Evolutionary conservation across 2,113 vertebrate species (phyloP).

Genomic region (Gavialis gangeticus): DNA sequence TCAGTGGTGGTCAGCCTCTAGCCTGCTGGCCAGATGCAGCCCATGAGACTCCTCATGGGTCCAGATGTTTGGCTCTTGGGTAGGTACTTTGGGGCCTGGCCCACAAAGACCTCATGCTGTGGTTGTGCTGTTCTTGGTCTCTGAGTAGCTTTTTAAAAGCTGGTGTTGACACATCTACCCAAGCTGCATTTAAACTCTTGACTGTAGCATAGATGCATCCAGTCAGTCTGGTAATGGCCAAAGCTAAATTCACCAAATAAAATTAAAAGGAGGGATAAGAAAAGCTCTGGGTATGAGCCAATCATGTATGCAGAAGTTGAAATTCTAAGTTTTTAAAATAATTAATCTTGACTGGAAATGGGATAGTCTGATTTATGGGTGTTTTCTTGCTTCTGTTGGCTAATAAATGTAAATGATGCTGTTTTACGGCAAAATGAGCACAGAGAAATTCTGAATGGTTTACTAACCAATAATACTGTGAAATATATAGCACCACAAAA

Average conservation of each 20-base stretch:
- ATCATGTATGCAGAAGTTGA: neutral
- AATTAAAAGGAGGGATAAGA: neutral
- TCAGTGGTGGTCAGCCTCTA: too few species aligned
- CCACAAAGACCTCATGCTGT: neutral
- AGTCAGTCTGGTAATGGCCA: neutral
- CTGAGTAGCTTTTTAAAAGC: neutral
- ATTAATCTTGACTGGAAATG: constrained; percentile 4
- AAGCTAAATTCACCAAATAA: neutral
- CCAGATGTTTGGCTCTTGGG: neutral
- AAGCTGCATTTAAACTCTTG: neutral
- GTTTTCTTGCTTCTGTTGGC: constrained; percentile 31
- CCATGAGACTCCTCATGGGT: too few species aligned
- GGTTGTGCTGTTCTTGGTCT: neutral
- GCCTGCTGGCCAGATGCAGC: too few species aligned
- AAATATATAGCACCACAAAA: neutral
- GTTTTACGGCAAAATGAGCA: neutral
- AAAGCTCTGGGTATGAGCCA: neutral
- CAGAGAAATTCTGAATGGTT: neutral
- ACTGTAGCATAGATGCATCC: neutral
- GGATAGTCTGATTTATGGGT: neutral
- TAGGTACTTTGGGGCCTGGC: neutral
- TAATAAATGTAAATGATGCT: constrained; percentile 20
- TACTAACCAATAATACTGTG: neutral
- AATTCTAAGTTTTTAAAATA: constrained; percentile 14
- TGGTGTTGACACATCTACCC: neutral